Evolutionary conservation across 2,797 vertebrate species (phyloP), one percentile per base, ranked within the genome.

Genomic region (Acestrorhynchus altus): DNA sequence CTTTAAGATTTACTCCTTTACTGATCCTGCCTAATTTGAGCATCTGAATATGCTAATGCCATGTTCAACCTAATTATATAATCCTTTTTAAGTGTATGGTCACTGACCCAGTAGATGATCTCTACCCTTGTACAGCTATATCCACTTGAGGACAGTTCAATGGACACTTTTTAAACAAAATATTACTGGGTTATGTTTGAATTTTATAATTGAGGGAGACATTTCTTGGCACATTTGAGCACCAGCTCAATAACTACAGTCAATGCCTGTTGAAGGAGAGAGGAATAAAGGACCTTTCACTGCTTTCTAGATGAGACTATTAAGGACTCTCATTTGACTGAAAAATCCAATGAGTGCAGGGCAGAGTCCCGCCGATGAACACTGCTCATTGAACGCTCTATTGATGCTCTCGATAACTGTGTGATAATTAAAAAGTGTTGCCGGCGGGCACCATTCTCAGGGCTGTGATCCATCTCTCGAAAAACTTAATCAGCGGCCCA

Each of bases 341-440:
- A 59, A 49, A 56, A 77, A 65, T 66, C 77, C 67, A 80, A 47
- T 81, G 78, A 81, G 72, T 42, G 39, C 69, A 60, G 78, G 78
- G 54, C 66, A 20, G 35, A 78, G 68, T 76, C 35, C 35, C 73
- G 67, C 61, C 63, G 72, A 74, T 63, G 71, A 82, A 65, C 64
- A 16, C 35, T 31, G 71, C 46, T 71, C 70, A 74, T 60, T 74
- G 74, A 74, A 71, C 61, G 51, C 66, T 70, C 60, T 79, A 54
- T 73, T 74, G 56, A 80, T 84, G 78, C 67, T 77, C 75, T 78
- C 24, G 68, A 83, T 76, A 77, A 82, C 74, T 75, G 31, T 72
- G 63, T 63, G 72, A 83, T 81, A 76, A 83, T 85, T 83, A 80
- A 83, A 81, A 71, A 79, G 77, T 28, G 40, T 52, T 77, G 72